Evolutionary conservation across 2,797 vertebrate species (phyloP).

Genomic region (Pangasius larnaudii): DNA sequence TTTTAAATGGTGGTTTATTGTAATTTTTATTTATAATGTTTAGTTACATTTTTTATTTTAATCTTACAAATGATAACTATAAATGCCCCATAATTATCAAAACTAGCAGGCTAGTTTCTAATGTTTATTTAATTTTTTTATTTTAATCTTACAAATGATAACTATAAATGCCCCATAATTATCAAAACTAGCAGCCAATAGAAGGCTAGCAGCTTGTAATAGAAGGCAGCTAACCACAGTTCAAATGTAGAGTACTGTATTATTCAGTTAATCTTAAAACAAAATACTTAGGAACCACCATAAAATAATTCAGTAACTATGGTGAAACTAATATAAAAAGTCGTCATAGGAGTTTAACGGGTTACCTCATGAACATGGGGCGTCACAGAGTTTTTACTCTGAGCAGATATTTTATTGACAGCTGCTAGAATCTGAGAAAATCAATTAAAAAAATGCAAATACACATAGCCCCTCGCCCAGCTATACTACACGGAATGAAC

Average conservation of each 20-base stretch:
- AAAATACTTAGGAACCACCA: not conserved
- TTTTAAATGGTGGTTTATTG: not conserved
- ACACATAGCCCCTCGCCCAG: not conserved
- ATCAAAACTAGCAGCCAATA: not conserved
- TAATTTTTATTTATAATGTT: not conserved
- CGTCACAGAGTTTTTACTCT: not conserved
- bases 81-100: not conserved
- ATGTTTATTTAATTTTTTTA: not conserved
- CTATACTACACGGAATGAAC: not conserved
- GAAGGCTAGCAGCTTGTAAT: not conserved
- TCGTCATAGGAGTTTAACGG: not conserved
- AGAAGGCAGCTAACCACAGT: not conserved
- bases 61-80: not conserved
- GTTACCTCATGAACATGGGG: not conserved
- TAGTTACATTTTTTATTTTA: not conserved
- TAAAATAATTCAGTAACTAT: not conserved
- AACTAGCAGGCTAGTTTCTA: no score
- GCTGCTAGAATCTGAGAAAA: not conserved
- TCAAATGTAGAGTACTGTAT: not conserved
- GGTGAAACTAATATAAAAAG: not conserved
- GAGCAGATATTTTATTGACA: not conserved
- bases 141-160: not conserved
- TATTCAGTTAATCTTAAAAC: not conserved
- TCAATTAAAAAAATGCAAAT: not conserved
- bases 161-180: not conserved